A percentile compares a stretch with the other conserved stretches of the same genome.
phyloP scores from a whole-genome alignment of 2,888 invertebrate species.

The Steinernema scapterisci region DNA sequence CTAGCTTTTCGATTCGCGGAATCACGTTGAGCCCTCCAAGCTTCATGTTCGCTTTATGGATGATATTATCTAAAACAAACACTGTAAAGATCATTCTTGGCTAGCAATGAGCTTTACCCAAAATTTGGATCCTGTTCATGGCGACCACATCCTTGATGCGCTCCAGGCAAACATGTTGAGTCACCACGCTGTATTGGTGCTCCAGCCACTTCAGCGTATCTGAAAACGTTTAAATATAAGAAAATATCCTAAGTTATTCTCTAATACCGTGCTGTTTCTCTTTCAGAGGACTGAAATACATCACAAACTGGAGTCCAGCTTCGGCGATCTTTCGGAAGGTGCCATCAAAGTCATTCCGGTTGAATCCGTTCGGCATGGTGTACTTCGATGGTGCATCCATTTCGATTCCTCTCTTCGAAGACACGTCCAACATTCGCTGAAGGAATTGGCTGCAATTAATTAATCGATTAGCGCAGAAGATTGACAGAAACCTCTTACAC shows the following conservation, averaged over 20 bases:
- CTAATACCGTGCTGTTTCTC: neutral
- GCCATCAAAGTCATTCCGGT: neutral
- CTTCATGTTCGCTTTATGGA: conserved; percentile 35
- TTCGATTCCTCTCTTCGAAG: neutral
- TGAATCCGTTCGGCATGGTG: neutral
- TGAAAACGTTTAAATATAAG: neutral
- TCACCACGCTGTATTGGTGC: conserved; percentile 24
- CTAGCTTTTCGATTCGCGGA: conserved; percentile 3
- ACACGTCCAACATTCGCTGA: neutral
- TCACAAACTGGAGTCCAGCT: neutral
- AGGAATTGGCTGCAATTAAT: neutral
- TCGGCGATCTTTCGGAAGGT: neutral
- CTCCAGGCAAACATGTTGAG: conserved; percentile 18
- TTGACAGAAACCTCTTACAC: neutral
- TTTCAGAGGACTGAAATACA: neutral
- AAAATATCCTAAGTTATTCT: neutral
- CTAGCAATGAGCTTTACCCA: too few relatives aligned
- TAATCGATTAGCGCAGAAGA: neutral
- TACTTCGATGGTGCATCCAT: neutral
- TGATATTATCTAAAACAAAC: conserved; percentile 26
- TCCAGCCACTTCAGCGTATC: conserved; percentile 24
- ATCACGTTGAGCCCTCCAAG: conserved; percentile 33
- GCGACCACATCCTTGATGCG: conserved; percentile 16
- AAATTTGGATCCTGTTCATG: neutral
- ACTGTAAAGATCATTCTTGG: too few relatives aligned